Percentiles rank a stretch among this genome's conserved stretches.
Conservation (phyloP, 2,888 invertebrate genomes). For the Drosophila borborema region DNA sequence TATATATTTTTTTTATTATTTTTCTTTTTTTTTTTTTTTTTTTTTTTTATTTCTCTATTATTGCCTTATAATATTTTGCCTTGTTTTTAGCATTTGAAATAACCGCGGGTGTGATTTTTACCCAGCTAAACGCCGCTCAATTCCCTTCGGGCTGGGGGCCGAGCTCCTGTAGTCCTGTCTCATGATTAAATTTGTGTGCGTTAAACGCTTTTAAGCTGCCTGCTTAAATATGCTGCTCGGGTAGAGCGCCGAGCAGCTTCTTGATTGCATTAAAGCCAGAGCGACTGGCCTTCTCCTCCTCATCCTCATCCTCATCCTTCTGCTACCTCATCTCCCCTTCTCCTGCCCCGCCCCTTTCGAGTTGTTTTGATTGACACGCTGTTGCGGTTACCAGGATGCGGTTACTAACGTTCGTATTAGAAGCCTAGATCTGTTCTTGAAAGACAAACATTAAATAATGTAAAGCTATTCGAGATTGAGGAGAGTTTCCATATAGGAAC, state of each 20-base stretch:
- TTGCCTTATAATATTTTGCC: conserved; percentile 68
- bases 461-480: background rate
- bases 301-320: background rate
- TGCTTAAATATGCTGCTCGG: conserved; percentile 70
- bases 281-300: background rate
- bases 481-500: conserved; percentile 3
- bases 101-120: conserved; percentile 80
- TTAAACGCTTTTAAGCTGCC: conserved; percentile 68
- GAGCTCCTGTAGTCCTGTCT: conserved; percentile 38
- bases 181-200: conserved; percentile 72
- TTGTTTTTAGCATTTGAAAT: conserved; percentile 79
- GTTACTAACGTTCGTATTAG: conserved; percentile 40
- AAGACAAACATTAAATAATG: conserved; percentile 16
- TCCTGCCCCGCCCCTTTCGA: background rate
- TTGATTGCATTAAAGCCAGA: conserved; percentile 67
- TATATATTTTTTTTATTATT: background rate
- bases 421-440: conserved; percentile 40
- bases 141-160: conserved; percentile 28
- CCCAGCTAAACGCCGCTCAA: conserved; percentile 42
- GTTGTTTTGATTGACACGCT: conserved; percentile 48
- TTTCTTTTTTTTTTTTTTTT: background rate
- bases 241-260: conserved; percentile 25
- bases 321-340: background rate
- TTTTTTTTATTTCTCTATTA: conserved; percentile 43
- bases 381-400: conserved; percentile 45